Percentiles rank a stretch among this genome's conserved stretches.
Conservation (phyloP, 2,797 vertebrate genomes). For the Pachyuromys duprasi region DNA sequence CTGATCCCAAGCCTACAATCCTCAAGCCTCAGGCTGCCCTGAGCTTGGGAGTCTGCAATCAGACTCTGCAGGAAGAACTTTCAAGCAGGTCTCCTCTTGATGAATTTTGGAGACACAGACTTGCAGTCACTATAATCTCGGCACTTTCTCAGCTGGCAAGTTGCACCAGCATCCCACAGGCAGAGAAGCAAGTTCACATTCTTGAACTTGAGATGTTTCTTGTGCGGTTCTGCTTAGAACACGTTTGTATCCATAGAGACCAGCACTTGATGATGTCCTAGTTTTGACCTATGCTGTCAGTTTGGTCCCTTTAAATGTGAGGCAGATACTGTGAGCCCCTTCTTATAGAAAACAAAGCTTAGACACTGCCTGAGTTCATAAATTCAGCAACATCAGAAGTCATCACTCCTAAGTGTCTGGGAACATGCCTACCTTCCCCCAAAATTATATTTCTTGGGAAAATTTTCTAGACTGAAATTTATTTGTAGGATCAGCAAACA, state of each 20-base stretch:
- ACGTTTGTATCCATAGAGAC: constrained; percentile 13
- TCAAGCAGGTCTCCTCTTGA: constrained; percentile 47
- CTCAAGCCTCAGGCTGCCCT: neutral
- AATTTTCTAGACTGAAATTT: constrained; percentile 42
- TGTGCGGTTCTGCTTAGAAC: constrained; percentile 21
- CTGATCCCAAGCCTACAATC: neutral
- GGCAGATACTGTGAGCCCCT: neutral
- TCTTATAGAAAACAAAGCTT: constrained; percentile 56
- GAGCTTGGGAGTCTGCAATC: neutral
- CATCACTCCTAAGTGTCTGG: constrained; percentile 19
- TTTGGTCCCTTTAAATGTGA: constrained; percentile 55
- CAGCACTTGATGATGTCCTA: neutral
- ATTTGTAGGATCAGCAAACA: neutral
- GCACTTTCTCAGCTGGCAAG: neutral
- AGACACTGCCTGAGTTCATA: neutral
- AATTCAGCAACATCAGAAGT: constrained; percentile 38
- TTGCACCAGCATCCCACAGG: constrained; percentile 14
- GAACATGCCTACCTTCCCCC: constrained; percentile 29
- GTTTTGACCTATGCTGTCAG: constrained; percentile 41
- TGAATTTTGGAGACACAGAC: constrained; percentile 35
- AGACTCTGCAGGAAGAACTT: neutral
- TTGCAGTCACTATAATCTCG: neutral
- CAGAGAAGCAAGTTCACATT: constrained; percentile 50
- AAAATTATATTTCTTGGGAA: constrained; percentile 19
- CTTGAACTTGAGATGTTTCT: constrained; percentile 41